Evolutionary conservation across 2,113 vertebrate genomes (phyloP).

Genomic region (Cathartes aura): DNA sequence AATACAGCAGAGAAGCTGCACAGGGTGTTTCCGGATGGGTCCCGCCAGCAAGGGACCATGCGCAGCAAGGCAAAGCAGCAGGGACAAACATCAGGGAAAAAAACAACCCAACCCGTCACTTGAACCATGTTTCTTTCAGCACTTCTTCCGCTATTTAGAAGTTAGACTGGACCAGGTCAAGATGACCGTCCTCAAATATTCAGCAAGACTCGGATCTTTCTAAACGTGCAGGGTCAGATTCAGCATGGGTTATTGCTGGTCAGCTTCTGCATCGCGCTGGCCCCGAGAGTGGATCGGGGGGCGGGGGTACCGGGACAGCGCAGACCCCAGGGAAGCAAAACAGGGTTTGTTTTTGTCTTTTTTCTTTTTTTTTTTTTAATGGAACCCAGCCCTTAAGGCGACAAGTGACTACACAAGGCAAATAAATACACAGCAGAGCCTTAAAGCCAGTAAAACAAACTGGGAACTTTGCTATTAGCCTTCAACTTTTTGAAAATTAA

Average conservation of each 20-base stretch:
- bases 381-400: conserved; percentile 78
- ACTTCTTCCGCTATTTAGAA: neutral
- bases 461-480: conserved; percentile 70
- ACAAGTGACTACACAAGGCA: conserved; percentile 83
- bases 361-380: neutral
- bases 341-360: neutral
- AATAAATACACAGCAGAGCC: conserved; percentile 79
- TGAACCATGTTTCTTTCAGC: neutral
- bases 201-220: neutral
- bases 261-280: conserved; percentile 11
- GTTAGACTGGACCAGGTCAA: neutral
- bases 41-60: neutral
- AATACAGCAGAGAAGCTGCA: conserved; percentile 18
- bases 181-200: neutral
- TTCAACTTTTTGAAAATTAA: conserved; percentile 18
- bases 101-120: neutral
- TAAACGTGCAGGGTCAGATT: neutral
- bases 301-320: conserved; percentile 6
- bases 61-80: conserved; percentile 9
- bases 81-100: neutral
- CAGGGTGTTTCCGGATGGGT: neutral
- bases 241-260: neutral
- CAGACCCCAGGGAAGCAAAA: conserved; percentile 64
- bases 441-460: conserved; percentile 83
- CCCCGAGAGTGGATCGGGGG: neutral